A percentile compares a stretch with the other conserved stretches of the same genome.
Conservation (phyloP, 1,140 invertebrate species). For the Diachasmimorpha longicaudata region DNA sequence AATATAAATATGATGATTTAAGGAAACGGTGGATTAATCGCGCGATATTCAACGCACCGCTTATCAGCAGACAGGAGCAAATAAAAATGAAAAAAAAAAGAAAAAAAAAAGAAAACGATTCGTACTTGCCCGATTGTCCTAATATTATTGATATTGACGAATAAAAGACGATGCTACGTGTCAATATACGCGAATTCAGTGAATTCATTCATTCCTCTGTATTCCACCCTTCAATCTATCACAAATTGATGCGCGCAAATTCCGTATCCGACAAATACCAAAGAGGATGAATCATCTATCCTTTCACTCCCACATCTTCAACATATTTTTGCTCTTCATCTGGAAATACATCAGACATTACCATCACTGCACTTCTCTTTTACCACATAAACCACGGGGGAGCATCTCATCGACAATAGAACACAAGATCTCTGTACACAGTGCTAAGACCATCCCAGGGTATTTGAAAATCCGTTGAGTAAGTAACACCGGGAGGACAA, state of each 20-base stretch:
- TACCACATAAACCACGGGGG: constrained; percentile 25
- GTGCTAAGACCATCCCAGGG: neutral
- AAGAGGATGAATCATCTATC: neutral
- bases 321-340: neutral
- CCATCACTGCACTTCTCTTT: neutral
- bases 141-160: constrained; percentile 42
- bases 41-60: neutral
- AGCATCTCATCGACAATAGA: constrained; percentile 20
- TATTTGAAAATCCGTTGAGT: constrained; percentile 30
- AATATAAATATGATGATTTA: constrained; percentile 5
- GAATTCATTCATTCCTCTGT: neutral
- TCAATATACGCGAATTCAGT: constrained; percentile 29
- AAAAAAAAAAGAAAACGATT: constrained; percentile 24
- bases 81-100: neutral
- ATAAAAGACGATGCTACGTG: constrained; percentile 32
- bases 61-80: constrained; percentile 6
- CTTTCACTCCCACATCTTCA: neutral
- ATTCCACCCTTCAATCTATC: neutral
- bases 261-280: neutral
- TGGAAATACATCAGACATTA: neutral
- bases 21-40: neutral
- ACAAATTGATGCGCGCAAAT: neutral
- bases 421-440: neutral
- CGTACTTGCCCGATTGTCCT: constrained; percentile 36
- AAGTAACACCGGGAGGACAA: constrained; percentile 43